Evolutionary conservation across 2,888 invertebrate species (phyloP), one percentile per base, ranked within the genome.

Genomic region (Acronicta leporina): DNA sequence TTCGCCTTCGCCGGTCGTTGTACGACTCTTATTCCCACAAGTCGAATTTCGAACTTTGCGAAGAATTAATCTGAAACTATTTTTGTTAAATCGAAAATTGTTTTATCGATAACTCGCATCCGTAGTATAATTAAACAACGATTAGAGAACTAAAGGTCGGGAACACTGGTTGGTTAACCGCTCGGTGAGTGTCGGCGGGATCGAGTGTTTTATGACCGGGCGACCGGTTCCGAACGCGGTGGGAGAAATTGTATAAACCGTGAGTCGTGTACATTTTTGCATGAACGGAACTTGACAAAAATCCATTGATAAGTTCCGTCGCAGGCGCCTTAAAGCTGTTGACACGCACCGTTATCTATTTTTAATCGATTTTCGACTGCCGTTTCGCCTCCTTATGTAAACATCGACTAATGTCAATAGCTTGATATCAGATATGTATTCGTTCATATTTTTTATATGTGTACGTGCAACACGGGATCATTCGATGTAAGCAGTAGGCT

Each of bases 281-380:
- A 89, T 87, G 80, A 82, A 75, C 84, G 81, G 73, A 80, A 82
- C 81, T 68, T 73, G 69, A 80, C 75, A 70, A 77, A 87, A 88
- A 85, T 68, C 81, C 84, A 85, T 88, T 86, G 89, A 92, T 92
- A 91, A 87, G 79, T 73, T 76, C 75, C 81, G 81, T 73, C 75
- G 76, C 83, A 85, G 92, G 92, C 92, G 92, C 91, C 93, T 85
- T 80, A 79, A 77, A 87, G 85, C 84, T 92, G 87, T 91, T 92
- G 88, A 91, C 91, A 87, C 74, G 63, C 81, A 71, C 43, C 80
- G 84, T 92, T 93, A 92, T 93, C 92, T 77, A 74, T 74, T 70
- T 84, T 85, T 93, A 93, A 93, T 93, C 93, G 88, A 88, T 84
- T 90, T 89, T 89, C 82, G 93, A 92, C 93, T 94, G 93, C 94